Evolutionary conservation across 2,797 vertebrate genomes (phyloP).

Genomic region (Mormyrops attenuatus): DNA sequence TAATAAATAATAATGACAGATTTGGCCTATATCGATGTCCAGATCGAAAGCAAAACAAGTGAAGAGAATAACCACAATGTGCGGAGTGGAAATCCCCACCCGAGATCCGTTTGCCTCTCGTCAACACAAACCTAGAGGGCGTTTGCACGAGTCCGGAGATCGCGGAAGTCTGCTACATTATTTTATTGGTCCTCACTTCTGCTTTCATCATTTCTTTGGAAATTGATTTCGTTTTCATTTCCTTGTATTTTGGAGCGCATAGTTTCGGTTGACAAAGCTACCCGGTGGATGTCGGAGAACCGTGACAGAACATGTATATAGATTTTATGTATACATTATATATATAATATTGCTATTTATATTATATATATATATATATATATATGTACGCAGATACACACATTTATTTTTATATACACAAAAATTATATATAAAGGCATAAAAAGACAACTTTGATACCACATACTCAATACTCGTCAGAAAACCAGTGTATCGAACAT

Average conservation of each 20-base stretch:
- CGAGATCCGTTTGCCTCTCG: constrained; percentile 8
- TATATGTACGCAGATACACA: not conserved
- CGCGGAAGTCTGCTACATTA: constrained; percentile 5
- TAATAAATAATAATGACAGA: not conserved
- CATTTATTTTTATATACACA: not conserved
- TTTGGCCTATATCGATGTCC: not conserved
- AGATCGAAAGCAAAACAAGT: constrained; percentile 28
- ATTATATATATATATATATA: not conserved
- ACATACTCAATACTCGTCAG: not conserved
- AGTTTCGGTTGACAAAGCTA: constrained; percentile 1
- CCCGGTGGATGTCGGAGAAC: not conserved
- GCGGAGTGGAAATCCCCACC: constrained; percentile 22
- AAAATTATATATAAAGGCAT: not conserved
- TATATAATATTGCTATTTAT: not conserved
- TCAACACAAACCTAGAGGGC: constrained; percentile 13
- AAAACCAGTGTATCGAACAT: not conserved
- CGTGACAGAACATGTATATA: not conserved
- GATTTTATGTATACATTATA: not conserved
- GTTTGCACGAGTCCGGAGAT: not conserved
- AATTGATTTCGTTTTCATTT: constrained; percentile 23
- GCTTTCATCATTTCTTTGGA: constrained; percentile 21
- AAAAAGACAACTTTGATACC: not conserved
- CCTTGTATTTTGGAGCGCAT: not conserved
- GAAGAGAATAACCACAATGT: not conserved
- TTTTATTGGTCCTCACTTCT: constrained; percentile 16